Percentiles rank a stretch among this genome's conserved stretches.
Evolutionary conservation across 2,888 invertebrate genomes (phyloP).

Genomic region (Philereme vetulata): DNA sequence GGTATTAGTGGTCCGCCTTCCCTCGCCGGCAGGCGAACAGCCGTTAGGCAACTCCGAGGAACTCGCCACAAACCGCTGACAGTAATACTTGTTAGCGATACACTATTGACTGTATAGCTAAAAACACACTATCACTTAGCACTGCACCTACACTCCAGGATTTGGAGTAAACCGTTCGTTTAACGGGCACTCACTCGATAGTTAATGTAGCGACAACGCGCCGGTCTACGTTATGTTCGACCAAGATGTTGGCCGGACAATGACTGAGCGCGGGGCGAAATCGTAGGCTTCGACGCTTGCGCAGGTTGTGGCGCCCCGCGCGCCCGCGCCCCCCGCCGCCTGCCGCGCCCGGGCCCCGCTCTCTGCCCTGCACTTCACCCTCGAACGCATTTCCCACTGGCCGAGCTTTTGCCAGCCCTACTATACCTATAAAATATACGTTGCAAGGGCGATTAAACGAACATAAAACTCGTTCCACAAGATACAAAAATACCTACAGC

Average conservation of each 20-base stretch:
- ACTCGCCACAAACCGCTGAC: constrained; percentile 67
- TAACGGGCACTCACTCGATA: constrained; percentile 74
- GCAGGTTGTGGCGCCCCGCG: constrained; percentile 56
- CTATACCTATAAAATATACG: constrained; percentile 60
- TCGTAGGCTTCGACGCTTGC: constrained; percentile 69
- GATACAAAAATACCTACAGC: constrained; percentile 43
- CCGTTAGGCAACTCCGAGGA: constrained; percentile 74
- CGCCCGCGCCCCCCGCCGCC: constrained; percentile 37
- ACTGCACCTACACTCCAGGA: constrained; percentile 76
- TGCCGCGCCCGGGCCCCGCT: constrained; percentile 44
- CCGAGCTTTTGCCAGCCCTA: constrained; percentile 70
- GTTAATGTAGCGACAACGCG: constrained; percentile 72
- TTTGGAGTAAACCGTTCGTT: constrained; percentile 70
- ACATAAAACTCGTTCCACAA: constrained; percentile 61
- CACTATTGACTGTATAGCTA: constrained; percentile 78
- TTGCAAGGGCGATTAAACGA: constrained; percentile 65
- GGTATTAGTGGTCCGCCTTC: constrained; percentile 75
- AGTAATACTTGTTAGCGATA: constrained; percentile 79
- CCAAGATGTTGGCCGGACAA: constrained; percentile 77
- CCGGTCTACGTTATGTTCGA: constrained; percentile 67
- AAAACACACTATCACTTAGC: constrained; percentile 80
- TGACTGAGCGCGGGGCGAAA: constrained; percentile 70
- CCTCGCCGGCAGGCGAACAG: constrained; percentile 79
- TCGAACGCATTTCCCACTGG: constrained; percentile 60
- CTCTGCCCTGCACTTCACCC: constrained; percentile 54